Percentiles rank a stretch among this genome's conserved stretches.
phyloP scores from a whole-genome alignment of 2,888 invertebrate genomes.

The Colletes collaris region DNA sequence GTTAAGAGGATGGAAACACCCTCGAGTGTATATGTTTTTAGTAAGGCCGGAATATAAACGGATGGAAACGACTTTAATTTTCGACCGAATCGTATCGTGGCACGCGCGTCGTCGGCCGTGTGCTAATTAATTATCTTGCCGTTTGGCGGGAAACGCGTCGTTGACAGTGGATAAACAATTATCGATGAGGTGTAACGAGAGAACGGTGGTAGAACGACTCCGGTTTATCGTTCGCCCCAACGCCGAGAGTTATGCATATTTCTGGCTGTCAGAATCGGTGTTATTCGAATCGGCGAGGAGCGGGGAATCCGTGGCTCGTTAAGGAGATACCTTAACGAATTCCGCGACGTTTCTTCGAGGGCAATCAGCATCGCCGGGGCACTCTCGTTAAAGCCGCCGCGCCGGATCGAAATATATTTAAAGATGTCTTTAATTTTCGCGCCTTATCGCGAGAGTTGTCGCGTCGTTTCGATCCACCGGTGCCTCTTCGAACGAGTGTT shows the following conservation, averaged over 20 bases:
- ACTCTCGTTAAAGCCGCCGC: conserved; percentile 33
- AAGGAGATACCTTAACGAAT: conserved; percentile 38
- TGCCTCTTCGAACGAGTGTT: conserved; percentile 9
- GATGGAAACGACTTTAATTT: too few species aligned
- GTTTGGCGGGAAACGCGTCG: conserved; percentile 19
- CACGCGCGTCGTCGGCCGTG: conserved; percentile 33
- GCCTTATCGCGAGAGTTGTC: conserved; percentile 37
- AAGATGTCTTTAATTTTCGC: conserved; percentile 42
- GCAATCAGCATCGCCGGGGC: conserved; percentile 23
- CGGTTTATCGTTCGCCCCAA: background rate
- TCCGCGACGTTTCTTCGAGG: conserved; percentile 15
- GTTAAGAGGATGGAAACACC: too few species aligned
- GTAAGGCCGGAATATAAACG: too few species aligned
- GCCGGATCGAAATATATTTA: conserved; percentile 23
- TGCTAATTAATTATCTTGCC: conserved; percentile 58
- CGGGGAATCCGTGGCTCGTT: conserved; percentile 19
- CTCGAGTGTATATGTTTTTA: too few species aligned
- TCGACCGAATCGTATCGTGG: background rate
- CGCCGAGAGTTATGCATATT: background rate
- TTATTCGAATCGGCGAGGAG: conserved; percentile 19
- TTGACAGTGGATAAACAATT: conserved; percentile 57
- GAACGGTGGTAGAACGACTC: background rate
- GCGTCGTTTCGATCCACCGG: conserved; percentile 9
- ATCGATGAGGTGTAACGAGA: conserved; percentile 50
- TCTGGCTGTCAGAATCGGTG: background rate